phyloP scores from a whole-genome alignment of 2,888 invertebrate species.

The Timema podura region DNA sequence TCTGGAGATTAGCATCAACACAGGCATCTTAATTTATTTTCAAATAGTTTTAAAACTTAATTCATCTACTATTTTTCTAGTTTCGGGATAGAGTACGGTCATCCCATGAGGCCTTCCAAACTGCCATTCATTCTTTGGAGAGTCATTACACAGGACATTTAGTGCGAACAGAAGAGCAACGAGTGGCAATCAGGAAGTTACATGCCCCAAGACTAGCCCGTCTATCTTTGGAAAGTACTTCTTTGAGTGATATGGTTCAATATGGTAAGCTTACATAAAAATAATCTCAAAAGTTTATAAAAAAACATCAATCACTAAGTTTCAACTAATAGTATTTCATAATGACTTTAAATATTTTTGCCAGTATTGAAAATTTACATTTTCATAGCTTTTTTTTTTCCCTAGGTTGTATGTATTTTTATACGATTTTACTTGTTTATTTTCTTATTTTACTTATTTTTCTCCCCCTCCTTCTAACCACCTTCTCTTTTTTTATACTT shows the following conservation, averaged over 20 bases:
- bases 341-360: background rate
- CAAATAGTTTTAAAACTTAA: background rate
- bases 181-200: constrained; percentile 69
- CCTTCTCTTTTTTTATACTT: too few species aligned
- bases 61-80: constrained; percentile 43
- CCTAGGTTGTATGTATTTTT: background rate
- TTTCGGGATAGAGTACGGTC: constrained; percentile 70
- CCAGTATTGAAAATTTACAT: background rate
- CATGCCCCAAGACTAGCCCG: constrained; percentile 77
- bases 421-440: too few species aligned
- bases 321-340: background rate
- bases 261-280: constrained; percentile 50
- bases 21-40: background rate
- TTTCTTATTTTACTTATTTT: too few species aligned
- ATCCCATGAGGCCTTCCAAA: constrained; percentile 74
- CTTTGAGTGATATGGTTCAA: constrained; percentile 71
- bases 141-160: constrained; percentile 65
- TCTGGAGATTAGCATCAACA: too few species aligned
- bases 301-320: background rate
- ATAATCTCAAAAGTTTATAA: background rate
- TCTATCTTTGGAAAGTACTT: constrained; percentile 76
- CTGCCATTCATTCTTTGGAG: constrained; percentile 67
- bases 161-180: constrained; percentile 75
- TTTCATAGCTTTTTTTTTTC: too few species aligned
- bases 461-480: too few species aligned